phyloP scores from a whole-genome alignment of 2,888 invertebrate genomes.

The Metellina segmentata region DNA sequence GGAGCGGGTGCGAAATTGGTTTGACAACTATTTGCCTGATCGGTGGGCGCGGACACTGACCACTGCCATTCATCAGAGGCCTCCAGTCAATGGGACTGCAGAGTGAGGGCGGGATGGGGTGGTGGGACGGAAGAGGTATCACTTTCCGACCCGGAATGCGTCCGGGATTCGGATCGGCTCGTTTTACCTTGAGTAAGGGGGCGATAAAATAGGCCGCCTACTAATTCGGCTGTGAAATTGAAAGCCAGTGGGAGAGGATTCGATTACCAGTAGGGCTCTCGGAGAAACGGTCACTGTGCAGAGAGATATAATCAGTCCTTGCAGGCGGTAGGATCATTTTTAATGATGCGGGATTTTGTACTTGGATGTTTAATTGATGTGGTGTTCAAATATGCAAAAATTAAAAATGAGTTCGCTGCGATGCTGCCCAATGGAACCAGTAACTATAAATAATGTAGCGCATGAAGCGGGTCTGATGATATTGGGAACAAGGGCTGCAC shows the following conservation, averaged over 20 bases:
- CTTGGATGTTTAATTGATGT: no score
- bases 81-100: no score
- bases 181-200: neutral
- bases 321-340: no score
- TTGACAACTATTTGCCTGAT: conserved; percentile 74
- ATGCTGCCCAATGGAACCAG: no score
- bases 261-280: neutral
- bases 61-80: conserved; percentile 42
- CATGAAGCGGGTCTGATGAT: no score
- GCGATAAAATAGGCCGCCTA: neutral
- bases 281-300: neutral
- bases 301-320: no score
- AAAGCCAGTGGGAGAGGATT: neutral
- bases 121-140: neutral
- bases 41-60: conserved; percentile 41
- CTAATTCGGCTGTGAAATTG: neutral
- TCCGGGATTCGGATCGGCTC: neutral
- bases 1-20: conserved; percentile 54
- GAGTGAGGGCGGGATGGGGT: neutral
- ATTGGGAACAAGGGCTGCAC: no score
- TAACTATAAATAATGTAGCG: no score
- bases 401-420: no score
- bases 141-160: neutral
- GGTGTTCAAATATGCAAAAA: no score
- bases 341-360: no score